Evolutionary conservation across 2,113 vertebrate genomes (phyloP), one percentile per base, ranked within the genome.

Genomic region (Hemicordylus capensis): DNA sequence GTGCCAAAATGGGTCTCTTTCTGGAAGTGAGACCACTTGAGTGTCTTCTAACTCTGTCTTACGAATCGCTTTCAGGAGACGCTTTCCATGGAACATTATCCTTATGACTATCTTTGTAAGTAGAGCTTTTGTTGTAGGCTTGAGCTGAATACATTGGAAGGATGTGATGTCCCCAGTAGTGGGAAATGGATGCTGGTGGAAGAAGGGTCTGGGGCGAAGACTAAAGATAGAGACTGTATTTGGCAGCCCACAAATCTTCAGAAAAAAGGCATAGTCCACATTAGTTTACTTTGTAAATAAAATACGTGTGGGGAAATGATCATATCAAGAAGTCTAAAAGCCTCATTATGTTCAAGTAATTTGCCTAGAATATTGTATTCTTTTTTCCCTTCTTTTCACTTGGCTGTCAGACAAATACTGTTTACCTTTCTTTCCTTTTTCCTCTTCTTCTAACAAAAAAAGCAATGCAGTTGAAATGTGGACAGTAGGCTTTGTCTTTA

Each of bases 51-150:
- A 39, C 14, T 56, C 42, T 4, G 17, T 42, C 83, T 56, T 46
- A 22, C 76, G 58, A 73, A n/a, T 56, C 42, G 63, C 85, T 20
- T 28, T 11, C 91, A 99, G 98, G 97, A 98, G 98, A 93, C 97
- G 97, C 37, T 98, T 98, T 88, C 98, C 98, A 15, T 98, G 97
- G 97, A 99, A 99, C 93, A 83, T 99, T 80, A 95, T 99, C 80
- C 94, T 99, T 87, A 95, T 99, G 90, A 93, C 91, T 74, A 59
- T 99, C 90, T 99, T 99, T 81, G 98, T 99, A 94, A 98, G 98
- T 98, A 73, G 9, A 56, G 26, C 37, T 19, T 56, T 70, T 22
- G 15, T 10, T 22, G n/a, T 28, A 6, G 48, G 37, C 46, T 34
- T 59, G 70, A 61, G 74, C 59, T 61, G 59, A n/a, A 63, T 56